phyloP scores from a whole-genome alignment of 1,140 invertebrate species.

The Papilio xuthus region DNA sequence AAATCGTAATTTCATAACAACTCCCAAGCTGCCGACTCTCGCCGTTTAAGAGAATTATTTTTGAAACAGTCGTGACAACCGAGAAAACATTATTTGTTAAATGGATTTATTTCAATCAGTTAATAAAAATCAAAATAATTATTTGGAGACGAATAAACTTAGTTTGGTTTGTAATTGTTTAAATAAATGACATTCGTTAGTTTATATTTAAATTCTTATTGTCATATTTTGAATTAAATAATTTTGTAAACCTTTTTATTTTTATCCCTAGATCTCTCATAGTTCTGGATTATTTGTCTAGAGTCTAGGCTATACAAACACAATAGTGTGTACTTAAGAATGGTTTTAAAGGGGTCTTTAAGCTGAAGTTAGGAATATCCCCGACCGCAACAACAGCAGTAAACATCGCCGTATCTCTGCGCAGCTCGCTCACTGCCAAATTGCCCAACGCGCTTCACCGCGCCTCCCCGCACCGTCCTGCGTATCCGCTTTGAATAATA shows the following conservation, averaged over 20 bases:
- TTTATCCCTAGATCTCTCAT: not conserved
- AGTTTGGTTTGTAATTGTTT: not conserved
- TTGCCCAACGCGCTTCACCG: not conserved
- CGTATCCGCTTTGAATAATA: not conserved
- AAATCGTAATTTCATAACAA: constrained; percentile 23
- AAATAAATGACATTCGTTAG: not conserved
- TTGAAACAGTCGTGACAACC: not conserved
- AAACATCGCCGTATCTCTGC: constrained; percentile 12
- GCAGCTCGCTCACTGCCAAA: not conserved
- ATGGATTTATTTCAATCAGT: not conserved
- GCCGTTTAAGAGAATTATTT: constrained; percentile 7
- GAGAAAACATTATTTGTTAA: not conserved
- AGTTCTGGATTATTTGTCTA: not conserved
- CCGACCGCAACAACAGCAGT: constrained; percentile 6
- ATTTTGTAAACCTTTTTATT: not conserved
- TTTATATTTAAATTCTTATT: not conserved
- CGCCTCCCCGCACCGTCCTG: not conserved
- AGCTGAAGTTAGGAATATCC: constrained; percentile 16
- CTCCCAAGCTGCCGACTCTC: not conserved
- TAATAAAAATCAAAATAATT: not conserved
- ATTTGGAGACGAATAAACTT: not conserved
- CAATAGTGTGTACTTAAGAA: not conserved
- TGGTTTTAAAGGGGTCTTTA: not conserved
- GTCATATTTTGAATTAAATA: not conserved
- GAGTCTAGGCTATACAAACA: not conserved